These are phyloP conservation scores for pig (Sus scrofa) DNA, from an alignment of 2,113 vertebrate genomes.

Conservation along the genomic window T2T-Sscrofa CM000824.6:42148501-42149000, in stretches of 20 bases:
- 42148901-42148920: not conserved
- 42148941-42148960: not conserved
- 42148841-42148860: not conserved
- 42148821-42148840: not conserved
- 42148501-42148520: no score
- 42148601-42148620: not conserved
- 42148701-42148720: not conserved
- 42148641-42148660: no score
- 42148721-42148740: not conserved
- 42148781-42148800: not conserved
- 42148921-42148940: not conserved
- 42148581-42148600: not conserved
- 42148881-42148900: not conserved
- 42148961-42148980: slow-evolving; percentile 1
- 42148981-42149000: not conserved
- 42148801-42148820: not conserved
- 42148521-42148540: no score
- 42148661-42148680: not conserved
- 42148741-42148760: not conserved
- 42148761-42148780: not conserved
- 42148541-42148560: not conserved
- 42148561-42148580: not conserved
- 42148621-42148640: not conserved
- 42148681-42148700: not conserved
- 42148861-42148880: not conserved